Evolutionary conservation across 2,888 invertebrate genomes (phyloP).

Genomic region (Lomographa bimaculata): DNA sequence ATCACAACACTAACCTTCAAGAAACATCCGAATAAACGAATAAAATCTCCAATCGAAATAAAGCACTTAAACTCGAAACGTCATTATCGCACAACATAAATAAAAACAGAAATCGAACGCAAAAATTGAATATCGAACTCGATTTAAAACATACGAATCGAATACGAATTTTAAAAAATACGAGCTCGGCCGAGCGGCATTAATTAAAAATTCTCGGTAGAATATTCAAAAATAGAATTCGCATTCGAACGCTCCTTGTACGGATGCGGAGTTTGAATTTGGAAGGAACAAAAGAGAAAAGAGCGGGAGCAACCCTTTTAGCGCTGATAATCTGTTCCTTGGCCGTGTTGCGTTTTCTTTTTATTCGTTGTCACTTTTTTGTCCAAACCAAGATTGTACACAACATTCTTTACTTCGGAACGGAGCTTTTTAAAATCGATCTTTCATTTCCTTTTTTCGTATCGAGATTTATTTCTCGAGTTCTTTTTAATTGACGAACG

Average conservation of each 20-base stretch:
- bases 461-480: conserved; percentile 73
- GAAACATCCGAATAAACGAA: conserved; percentile 75
- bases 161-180: conserved; percentile 81
- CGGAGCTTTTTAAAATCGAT: conserved; percentile 75
- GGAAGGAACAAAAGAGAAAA: conserved; percentile 81
- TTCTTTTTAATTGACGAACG: conserved; percentile 79
- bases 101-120: conserved; percentile 81
- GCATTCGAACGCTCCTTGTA: conserved; percentile 83
- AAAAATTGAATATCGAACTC: conserved; percentile 82
- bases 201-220: conserved; percentile 84
- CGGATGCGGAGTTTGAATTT: conserved; percentile 81
- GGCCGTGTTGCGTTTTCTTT: conserved; percentile 76
- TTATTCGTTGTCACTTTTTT: conserved; percentile 83
- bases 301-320: conserved; percentile 83
- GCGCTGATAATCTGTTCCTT: conserved; percentile 83
- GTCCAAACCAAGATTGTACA: conserved; percentile 81
- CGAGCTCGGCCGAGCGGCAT: conserved; percentile 78
- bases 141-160: conserved; percentile 76
- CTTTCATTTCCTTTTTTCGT: conserved; percentile 36
- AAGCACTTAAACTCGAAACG: conserved; percentile 83
- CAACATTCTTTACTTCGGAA: conserved; percentile 84
- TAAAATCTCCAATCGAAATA: conserved; percentile 81
- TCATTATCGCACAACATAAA: conserved; percentile 83
- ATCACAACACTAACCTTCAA: conserved; percentile 74
- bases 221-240: conserved; percentile 84